Evolutionary conservation across 1,140 invertebrate genomes (phyloP).

Genomic region (Listronotus oregonensis): DNA sequence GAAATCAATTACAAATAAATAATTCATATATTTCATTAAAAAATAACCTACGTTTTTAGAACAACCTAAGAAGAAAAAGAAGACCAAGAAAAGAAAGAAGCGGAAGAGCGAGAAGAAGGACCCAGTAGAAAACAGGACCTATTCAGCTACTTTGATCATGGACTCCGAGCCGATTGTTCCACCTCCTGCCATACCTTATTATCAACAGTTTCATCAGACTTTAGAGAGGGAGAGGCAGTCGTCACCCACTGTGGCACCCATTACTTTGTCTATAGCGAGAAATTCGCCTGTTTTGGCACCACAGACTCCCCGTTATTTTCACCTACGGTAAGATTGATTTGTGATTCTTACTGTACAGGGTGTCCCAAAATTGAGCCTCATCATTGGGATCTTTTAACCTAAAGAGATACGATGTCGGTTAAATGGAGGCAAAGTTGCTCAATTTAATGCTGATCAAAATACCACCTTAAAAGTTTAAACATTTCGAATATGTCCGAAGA

Average conservation of each 20-base stretch:
- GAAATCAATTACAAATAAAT: too few species aligned
- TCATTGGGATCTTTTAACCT: too few species aligned
- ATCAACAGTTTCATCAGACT: constrained; percentile 39
- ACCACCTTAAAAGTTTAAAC: too few species aligned
- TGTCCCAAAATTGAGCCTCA: too few species aligned
- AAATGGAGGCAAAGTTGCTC: too few species aligned
- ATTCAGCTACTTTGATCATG: constrained; percentile 17
- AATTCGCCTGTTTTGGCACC: constrained; percentile 54
- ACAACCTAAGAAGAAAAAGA: constrained; percentile 59
- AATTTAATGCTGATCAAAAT: too few species aligned
- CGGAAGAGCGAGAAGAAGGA: constrained; percentile 49
- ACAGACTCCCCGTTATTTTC: constrained; percentile 37
- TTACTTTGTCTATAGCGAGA: constrained; percentile 58
- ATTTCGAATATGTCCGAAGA: too few species aligned
- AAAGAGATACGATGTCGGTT: too few species aligned
- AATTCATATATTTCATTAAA: too few species aligned
- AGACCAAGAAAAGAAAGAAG: constrained; percentile 66
- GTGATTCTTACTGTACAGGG: neutral
- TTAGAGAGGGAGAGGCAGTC: constrained; percentile 20
- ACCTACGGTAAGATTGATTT: constrained; percentile 2
- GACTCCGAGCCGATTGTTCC: constrained; percentile 9
- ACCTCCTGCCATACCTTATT: constrained; percentile 26
- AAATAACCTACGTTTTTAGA: constrained; percentile 31
- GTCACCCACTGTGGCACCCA: constrained; percentile 42
- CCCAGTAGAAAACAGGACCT: constrained; percentile 14